Conservation (phyloP, 2,888 invertebrate genomes). For the Calameuta pallipes region DNA sequence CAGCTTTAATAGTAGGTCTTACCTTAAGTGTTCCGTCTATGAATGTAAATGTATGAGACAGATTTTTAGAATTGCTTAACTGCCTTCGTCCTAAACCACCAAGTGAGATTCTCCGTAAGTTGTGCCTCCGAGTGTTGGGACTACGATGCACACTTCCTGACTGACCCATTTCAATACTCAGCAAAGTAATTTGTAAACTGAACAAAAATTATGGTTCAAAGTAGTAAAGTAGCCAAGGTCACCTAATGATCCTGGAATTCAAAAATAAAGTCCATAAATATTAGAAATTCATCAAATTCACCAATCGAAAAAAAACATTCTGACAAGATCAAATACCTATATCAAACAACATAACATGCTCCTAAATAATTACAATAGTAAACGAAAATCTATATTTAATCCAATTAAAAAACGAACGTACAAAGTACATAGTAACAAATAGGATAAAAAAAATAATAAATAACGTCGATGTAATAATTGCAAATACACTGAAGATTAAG, state of each 20-base stretch:
- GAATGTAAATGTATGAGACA: conserved; percentile 38
- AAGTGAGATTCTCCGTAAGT: conserved; percentile 29
- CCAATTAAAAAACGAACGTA: background rate
- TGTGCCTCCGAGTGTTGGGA: conserved; percentile 27
- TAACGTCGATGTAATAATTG: background rate
- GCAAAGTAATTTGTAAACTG: background rate
- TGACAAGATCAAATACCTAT: background rate
- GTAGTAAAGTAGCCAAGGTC: background rate
- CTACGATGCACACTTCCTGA: conserved; percentile 34
- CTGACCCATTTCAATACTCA: conserved; percentile 34
- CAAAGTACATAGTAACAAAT: background rate
- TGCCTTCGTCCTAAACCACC: conserved; percentile 30
- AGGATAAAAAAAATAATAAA: background rate
- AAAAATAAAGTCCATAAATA: background rate
- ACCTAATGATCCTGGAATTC: background rate
- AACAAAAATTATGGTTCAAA: background rate
- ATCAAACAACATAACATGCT: background rate
- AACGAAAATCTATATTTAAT: no score
- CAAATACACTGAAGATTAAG: background rate
- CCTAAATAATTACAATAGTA: background rate
- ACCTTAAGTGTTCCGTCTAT: conserved; percentile 40
- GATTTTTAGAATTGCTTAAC: conserved; percentile 31
- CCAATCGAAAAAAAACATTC: background rate
- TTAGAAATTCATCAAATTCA: background rate
- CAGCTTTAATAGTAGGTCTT: background rate